phyloP scores from a whole-genome alignment of 2,113 vertebrate genomes.

The Xenopus tropicalis region UCB_Xtro_10.0 CM004443.2:127761501-127762000 shows the following conservation, averaged over 20 bases:
- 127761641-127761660: slow-evolving; percentile 1
- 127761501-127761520: no score
- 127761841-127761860: slow-evolving; percentile 4
- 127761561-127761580: no score
- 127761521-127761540: no score
- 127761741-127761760: not conserved
- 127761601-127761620: no score
- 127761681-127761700: not conserved
- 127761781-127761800: not conserved
- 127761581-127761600: no score
- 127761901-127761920: slow-evolving; percentile 25
- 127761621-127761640: no score
- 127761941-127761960: not conserved
- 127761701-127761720: no score
- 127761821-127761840: not conserved
- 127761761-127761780: not conserved
- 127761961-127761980: no score
- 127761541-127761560: no score
- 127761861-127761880: slow-evolving; percentile 11
- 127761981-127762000: no score
- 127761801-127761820: not conserved
- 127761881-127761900: slow-evolving; percentile 8
- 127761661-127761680: not conserved
- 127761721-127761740: not conserved
- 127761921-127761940: not conserved